A percentile compares a stretch with the other conserved stretches of the same genome.
phyloP scores from a whole-genome alignment of 2,888 invertebrate species.

The Noctua pronuba region DNA sequence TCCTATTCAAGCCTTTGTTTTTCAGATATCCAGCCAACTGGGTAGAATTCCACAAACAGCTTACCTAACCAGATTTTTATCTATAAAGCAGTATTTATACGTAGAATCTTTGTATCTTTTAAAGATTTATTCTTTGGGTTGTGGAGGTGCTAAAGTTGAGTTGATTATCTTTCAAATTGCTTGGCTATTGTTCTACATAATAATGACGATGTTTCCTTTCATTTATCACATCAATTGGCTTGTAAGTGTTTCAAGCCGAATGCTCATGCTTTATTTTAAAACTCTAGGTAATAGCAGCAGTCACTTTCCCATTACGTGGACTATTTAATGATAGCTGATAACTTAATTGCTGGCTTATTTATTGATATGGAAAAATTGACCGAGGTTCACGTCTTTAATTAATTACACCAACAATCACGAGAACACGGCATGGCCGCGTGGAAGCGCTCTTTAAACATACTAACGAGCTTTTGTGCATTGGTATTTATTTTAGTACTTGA shows the following conservation, averaged over 20 bases:
- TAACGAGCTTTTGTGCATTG: neutral
- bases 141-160: neutral
- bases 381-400: neutral
- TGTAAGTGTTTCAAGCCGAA: neutral
- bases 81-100: too few relatives aligned
- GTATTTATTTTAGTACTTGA: constrained; percentile 27
- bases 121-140: neutral
- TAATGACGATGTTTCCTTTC: neutral
- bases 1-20: neutral
- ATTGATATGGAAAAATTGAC: constrained; percentile 31
- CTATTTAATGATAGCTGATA: constrained; percentile 7
- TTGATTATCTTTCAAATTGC: neutral
- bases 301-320: neutral
- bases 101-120: neutral
- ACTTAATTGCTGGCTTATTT: constrained; percentile 24
- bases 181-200: neutral
- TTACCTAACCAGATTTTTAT: neutral
- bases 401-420: constrained; percentile 18
- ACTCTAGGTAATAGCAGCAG: neutral
- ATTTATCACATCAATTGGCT: neutral
- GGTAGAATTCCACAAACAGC: neutral
- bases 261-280: neutral
- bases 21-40: neutral
- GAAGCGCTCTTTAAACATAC: constrained; percentile 2
- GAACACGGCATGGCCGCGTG: constrained; percentile 23